These are phyloP conservation scores for Cyclophora albipunctata DNA, from an alignment of 2,888 invertebrate genomes.

Conservation along the genomic window DNA sequence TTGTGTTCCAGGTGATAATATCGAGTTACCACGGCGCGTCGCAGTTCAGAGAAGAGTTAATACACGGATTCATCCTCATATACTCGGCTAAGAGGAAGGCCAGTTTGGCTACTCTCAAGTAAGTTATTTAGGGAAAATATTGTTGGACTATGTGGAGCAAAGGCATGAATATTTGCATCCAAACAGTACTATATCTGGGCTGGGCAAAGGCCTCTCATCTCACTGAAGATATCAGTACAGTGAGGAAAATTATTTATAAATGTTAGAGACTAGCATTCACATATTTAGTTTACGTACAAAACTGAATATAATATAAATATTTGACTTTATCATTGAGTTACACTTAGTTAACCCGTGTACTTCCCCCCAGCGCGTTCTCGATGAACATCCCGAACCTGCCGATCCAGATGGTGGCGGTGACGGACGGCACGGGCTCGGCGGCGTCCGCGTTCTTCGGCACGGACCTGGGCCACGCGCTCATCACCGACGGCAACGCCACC, in stretches of 20 bases:
- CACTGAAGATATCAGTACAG: too few species aligned
- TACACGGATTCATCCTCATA: conserved; percentile 95
- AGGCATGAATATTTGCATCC: too few species aligned
- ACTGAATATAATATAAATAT: too few species aligned
- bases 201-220: too few species aligned
- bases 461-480: conserved; percentile 90
- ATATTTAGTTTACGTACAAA: too few species aligned
- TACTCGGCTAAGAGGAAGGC: conserved; percentile 97
- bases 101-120: conserved; percentile 93
- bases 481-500: conserved; percentile 94
- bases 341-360: too few species aligned
- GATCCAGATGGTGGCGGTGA: conserved; percentile 94
- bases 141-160: too few species aligned
- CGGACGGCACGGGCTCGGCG: conserved; percentile 85
- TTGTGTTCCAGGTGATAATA: conserved; percentile 79
- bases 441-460: conserved; percentile 93
- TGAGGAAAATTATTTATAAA: too few species aligned
- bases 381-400: conserved; percentile 94
- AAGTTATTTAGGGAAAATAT: conserved; percentile 33
- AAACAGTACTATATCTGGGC: too few species aligned
- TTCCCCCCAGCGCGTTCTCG: conserved; percentile 84
- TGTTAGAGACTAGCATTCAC: too few species aligned
- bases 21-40: conserved; percentile 96
- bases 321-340: too few species aligned
- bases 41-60: conserved; percentile 92